phyloP scores from a whole-genome alignment of 2,888 invertebrate species.

The Ecliptopera silaceata region DNA sequence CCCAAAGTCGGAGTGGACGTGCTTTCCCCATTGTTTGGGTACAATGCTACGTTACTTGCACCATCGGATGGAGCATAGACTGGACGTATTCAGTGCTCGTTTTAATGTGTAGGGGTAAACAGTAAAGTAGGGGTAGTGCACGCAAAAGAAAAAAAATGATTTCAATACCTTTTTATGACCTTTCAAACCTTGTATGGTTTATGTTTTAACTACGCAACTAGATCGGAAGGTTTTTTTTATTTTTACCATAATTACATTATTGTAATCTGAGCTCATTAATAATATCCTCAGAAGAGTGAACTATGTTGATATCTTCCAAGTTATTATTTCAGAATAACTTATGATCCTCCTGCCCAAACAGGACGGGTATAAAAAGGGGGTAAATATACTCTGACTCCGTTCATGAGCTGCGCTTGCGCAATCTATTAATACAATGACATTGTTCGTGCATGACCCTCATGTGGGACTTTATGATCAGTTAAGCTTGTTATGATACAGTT shows the following conservation, averaged over 20 bases:
- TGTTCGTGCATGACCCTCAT: slow-evolving; percentile 42
- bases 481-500: slow-evolving; percentile 23
- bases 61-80: slow-evolving; percentile 43
- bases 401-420: slow-evolving; percentile 29
- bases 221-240: too few species aligned
- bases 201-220: too few species aligned
- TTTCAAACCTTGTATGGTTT: too few species aligned
- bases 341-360: background rate
- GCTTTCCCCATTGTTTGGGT: slow-evolving; percentile 76
- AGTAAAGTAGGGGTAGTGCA: too few species aligned
- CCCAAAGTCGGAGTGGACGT: slow-evolving; percentile 37
- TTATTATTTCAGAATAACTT: too few species aligned
- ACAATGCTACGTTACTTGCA: slow-evolving; percentile 70
- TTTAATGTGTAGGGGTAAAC: background rate
- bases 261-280: too few species aligned
- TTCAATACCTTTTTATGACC: too few species aligned
- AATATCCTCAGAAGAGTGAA: too few species aligned
- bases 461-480: slow-evolving; percentile 27
- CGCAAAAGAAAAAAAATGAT: too few species aligned
- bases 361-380: background rate
- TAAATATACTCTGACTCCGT: background rate
- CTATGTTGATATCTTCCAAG: too few species aligned
- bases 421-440: slow-evolving; percentile 57
- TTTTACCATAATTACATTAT: too few species aligned
- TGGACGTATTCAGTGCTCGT: slow-evolving; percentile 5